These are phyloP conservation scores for Melieria crassipennis DNA, from an alignment of 2,888 invertebrate genomes.

Conservation along the genomic window DNA sequence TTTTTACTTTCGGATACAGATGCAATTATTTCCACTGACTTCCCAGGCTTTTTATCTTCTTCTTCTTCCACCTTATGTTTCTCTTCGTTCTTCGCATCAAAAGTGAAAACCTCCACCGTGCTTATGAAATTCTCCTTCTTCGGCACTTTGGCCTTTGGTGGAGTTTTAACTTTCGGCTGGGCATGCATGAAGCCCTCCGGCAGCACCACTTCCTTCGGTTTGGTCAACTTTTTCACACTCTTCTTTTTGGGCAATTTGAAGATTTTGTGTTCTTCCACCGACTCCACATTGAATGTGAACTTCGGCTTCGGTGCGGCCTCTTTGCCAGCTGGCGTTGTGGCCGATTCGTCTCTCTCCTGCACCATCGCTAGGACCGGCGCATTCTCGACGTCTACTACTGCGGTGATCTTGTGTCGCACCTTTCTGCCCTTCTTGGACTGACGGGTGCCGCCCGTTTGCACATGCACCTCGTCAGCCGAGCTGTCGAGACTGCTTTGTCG, in stretches of 20 bases:
- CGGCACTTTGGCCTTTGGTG: constrained; percentile 44
- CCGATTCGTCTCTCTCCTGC: constrained; percentile 41
- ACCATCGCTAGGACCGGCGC: constrained; percentile 42
- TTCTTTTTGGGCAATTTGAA: constrained; percentile 64
- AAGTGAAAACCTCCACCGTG: constrained; percentile 52
- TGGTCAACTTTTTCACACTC: constrained; percentile 41
- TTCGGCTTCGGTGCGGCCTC: constrained; percentile 52
- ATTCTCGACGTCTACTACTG: constrained; percentile 61
- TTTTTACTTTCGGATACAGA: background rate
- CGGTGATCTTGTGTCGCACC: constrained; percentile 62
- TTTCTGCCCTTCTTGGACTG: constrained; percentile 59
- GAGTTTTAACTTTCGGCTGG: constrained; percentile 52
- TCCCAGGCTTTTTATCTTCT: background rate
- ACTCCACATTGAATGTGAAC: constrained; percentile 63
- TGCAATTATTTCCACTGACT: background rate
- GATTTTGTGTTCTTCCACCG: constrained; percentile 61
- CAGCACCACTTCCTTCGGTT: constrained; percentile 35
- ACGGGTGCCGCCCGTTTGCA: constrained; percentile 47
- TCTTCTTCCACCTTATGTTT: no score
- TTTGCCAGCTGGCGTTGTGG: constrained; percentile 37
- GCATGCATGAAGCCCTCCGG: constrained; percentile 55
- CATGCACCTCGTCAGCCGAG: constrained; percentile 35
- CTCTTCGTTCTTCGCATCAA: constrained; percentile 39
- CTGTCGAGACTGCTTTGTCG: constrained; percentile 59
- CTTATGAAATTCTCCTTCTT: constrained; percentile 38